Evolutionary conservation across 2,888 invertebrate species (phyloP).

Genomic region (Stenotaenia linearis): DNA sequence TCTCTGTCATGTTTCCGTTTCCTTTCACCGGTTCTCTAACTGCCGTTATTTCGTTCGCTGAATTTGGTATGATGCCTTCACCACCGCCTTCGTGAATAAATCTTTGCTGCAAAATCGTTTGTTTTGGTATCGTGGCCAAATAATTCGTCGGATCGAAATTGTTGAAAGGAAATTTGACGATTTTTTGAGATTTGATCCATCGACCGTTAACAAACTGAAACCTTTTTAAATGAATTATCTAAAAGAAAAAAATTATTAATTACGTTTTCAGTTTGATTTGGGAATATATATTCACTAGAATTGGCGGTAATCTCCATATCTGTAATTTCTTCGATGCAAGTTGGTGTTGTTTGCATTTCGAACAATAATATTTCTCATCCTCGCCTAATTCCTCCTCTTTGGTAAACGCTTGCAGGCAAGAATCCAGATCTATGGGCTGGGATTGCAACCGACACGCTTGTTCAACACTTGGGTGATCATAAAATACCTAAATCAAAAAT

Average conservation of each 20-base stretch:
- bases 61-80: not conserved
- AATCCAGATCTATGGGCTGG: constrained; percentile 74
- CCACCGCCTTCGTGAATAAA: not conserved
- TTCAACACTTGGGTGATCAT: constrained; percentile 68
- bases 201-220: constrained; percentile 85
- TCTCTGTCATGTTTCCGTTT: no score
- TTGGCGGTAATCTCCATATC: constrained; percentile 84
- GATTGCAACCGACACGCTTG: constrained; percentile 65
- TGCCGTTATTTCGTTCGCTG: no score
- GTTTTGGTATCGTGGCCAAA: constrained; percentile 72
- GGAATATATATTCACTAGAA: constrained; percentile 61
- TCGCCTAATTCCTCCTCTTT: constrained; percentile 69
- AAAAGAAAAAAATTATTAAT: constrained; percentile 34
- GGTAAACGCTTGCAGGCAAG: constrained; percentile 82
- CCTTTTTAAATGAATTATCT: constrained; percentile 87
- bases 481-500: constrained; percentile 56
- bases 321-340: constrained; percentile 85
- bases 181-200: constrained; percentile 92
- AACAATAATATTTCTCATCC: constrained; percentile 79
- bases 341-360: constrained; percentile 72
- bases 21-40: no score
- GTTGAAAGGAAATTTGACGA: constrained; percentile 79
- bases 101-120: constrained; percentile 42
- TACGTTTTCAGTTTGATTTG: no score
- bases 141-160: constrained; percentile 82